A percentile compares a stretch with the other conserved stretches of the same genome.
Evolutionary conservation across 2,113 vertebrate species (phyloP).

Genomic region (Cnemophilus loriae): DNA sequence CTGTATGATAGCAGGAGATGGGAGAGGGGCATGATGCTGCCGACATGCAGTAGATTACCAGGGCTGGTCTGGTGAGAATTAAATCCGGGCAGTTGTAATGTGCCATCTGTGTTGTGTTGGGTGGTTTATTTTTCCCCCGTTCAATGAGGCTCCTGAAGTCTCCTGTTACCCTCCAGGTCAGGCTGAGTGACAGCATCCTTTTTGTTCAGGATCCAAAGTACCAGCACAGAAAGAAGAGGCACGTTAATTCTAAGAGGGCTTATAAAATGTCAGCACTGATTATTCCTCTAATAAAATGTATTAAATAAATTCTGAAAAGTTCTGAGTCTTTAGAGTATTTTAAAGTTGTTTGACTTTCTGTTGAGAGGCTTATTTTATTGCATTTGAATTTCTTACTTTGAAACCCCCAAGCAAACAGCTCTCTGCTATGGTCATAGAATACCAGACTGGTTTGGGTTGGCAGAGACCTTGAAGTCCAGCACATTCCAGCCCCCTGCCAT

Average conservation of each 20-base stretch:
- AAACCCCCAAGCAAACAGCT: neutral
- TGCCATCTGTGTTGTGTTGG: constrained; percentile 44
- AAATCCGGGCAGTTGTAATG: constrained; percentile 22
- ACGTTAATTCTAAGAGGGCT: rapidly evolving
- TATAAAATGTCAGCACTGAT: neutral
- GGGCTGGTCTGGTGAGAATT: constrained; percentile 47
- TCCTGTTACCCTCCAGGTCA: neutral
- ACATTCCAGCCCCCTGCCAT: neutral
- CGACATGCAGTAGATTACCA: constrained; percentile 21
- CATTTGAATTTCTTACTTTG: neutral
- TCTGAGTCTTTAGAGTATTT: neutral
- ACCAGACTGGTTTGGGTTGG: neutral
- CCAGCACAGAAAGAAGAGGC: neutral
- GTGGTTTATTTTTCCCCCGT: neutral
- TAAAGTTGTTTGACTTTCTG: neutral
- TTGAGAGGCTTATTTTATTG: neutral
- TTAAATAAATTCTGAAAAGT: neutral
- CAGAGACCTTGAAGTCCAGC: neutral
- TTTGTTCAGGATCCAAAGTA: neutral
- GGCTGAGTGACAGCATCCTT: neutral
- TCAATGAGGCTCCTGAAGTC: neutral
- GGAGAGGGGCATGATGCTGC: constrained; percentile 17
- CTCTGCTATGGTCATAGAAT: neutral
- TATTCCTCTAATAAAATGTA: neutral
- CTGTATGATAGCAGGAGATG: neutral